phyloP scores from a whole-genome alignment of 2,113 vertebrate genomes.

The Corynorhinus townsendii region DNA sequence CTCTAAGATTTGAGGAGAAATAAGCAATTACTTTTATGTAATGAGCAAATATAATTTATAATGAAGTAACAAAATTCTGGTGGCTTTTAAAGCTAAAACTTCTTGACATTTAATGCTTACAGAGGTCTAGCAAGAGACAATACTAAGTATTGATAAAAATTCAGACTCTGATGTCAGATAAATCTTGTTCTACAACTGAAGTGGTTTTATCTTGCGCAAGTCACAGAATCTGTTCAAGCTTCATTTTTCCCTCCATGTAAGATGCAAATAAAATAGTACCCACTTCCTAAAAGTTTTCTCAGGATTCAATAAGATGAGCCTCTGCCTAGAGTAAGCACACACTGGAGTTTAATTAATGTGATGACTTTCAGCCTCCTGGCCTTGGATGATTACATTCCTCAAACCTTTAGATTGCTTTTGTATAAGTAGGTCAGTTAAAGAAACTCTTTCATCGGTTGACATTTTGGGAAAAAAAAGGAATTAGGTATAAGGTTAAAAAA shows the following conservation, averaged over 20 bases:
- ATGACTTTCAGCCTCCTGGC: neutral
- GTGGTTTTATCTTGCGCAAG: neutral
- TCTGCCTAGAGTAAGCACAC: neutral
- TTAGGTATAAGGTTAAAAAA: neutral
- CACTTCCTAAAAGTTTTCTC: neutral
- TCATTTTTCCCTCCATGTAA: neutral
- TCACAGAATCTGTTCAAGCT: neutral
- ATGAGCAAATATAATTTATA: neutral
- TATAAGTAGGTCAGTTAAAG: neutral
- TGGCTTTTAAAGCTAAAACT: neutral
- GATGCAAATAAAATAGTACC: neutral
- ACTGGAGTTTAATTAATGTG: neutral
- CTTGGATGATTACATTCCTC: neutral
- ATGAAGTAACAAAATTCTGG: neutral
- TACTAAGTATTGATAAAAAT: neutral
- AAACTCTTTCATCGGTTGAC: neutral
- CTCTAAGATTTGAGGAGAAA: neutral
- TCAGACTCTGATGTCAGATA: neutral
- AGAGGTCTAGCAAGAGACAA: neutral
- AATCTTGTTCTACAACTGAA: neutral
- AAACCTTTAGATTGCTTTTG: neutral
- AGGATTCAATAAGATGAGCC: neutral
- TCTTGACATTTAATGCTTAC: neutral
- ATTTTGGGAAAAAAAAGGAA: neutral
- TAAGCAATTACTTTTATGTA: neutral